These are phyloP conservation scores for Triops cancriformis DNA, from an alignment of 1,140 invertebrate species.

Conservation along the genomic window DNA sequence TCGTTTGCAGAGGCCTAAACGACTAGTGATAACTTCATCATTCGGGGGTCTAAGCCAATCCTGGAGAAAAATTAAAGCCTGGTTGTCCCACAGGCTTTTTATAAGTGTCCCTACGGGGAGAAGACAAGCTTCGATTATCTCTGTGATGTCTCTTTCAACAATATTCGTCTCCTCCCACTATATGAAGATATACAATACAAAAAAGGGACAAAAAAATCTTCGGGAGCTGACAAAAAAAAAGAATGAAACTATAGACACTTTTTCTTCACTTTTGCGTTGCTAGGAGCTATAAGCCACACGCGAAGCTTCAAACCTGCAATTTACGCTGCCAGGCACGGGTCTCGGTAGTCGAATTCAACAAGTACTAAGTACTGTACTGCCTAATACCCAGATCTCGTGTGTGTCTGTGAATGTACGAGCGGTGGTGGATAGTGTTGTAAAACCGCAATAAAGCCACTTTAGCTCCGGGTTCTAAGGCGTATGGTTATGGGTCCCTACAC, in stretches of 20 bases:
- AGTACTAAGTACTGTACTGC: too few relatives aligned
- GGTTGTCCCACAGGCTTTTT: neutral
- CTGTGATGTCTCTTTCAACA: neutral
- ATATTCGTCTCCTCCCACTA: neutral
- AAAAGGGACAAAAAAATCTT: neutral
- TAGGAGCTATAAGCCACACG: neutral
- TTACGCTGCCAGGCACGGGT: neutral
- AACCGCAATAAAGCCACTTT: neutral
- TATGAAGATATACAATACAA: too few relatives aligned
- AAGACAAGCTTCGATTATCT: neutral
- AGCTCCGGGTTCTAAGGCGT: neutral
- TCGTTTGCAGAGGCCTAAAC: neutral
- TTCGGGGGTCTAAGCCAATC: neutral
- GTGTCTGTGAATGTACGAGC: too few relatives aligned
- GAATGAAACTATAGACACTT: neutral
- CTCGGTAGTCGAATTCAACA: too few relatives aligned
- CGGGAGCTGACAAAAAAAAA: neutral
- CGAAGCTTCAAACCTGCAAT: neutral
- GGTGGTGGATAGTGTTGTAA: neutral
- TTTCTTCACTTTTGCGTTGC: too few relatives aligned
- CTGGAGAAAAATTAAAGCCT: neutral
- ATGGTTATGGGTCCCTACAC: neutral
- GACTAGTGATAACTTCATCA: conserved; percentile 6
- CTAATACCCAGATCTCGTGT: too few relatives aligned
- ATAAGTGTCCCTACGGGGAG: neutral